These are phyloP conservation scores for Azorinus chamasolen DNA, from an alignment of 2,888 invertebrate genomes.

Conservation along the genomic window DNA sequence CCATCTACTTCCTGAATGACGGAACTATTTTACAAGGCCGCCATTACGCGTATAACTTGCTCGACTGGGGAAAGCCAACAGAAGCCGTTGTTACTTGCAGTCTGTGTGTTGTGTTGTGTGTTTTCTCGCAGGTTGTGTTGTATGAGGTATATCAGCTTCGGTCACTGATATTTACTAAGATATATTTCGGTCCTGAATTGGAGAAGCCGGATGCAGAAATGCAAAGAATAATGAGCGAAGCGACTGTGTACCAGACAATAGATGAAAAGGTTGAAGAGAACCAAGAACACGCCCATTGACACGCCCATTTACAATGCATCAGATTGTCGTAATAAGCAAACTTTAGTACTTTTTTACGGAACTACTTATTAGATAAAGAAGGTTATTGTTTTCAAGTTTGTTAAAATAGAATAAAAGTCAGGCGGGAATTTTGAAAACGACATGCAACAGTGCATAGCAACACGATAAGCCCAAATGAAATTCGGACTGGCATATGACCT, in stretches of 20 bases:
- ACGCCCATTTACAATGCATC: too few relatives aligned
- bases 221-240: conserved; percentile 69
- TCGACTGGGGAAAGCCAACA: conserved; percentile 82
- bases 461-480: too few relatives aligned
- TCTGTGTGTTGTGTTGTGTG: conserved; percentile 74
- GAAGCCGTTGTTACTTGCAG: conserved; percentile 81
- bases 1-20: conserved; percentile 81
- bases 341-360: too few relatives aligned
- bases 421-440: too few relatives aligned
- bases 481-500: too few relatives aligned
- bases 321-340: too few relatives aligned
- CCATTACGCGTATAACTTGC: conserved; percentile 81
- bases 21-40: conserved; percentile 78
- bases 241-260: conserved; percentile 63
- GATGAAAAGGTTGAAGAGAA: conserved; percentile 32
- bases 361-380: too few relatives aligned
- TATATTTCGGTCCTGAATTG: conserved; percentile 61
- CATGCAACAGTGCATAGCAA: too few relatives aligned
- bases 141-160: conserved; percentile 73
- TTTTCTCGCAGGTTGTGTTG: conserved; percentile 74
- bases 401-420: too few relatives aligned
- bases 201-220: conserved; percentile 72
- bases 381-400: too few relatives aligned
- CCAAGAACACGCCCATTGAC: too few relatives aligned
- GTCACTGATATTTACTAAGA: conserved; percentile 64